phyloP scores from a whole-genome alignment of 2,797 vertebrate genomes.

The Hydrocynus forskahlii region DNA sequence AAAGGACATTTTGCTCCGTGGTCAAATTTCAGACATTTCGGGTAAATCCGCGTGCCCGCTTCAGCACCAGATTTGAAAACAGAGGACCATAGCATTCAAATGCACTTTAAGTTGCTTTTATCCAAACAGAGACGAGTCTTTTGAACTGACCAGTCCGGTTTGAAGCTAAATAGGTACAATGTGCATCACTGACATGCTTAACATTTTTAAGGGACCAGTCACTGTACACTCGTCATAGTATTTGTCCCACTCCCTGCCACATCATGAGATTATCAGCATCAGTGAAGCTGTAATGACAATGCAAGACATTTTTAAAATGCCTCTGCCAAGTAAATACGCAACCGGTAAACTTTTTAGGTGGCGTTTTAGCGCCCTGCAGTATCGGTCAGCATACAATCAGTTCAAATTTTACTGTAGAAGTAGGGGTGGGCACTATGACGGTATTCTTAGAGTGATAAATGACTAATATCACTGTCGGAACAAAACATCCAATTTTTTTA shows the following conservation, averaged over 20 bases:
- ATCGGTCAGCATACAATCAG: no score
- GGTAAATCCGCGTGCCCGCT: not conserved
- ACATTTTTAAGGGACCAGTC: conserved; percentile 3
- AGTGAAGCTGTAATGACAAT: not conserved
- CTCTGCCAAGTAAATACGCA: not conserved
- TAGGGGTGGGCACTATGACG: no score
- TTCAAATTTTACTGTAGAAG: no score
- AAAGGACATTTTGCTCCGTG: not conserved
- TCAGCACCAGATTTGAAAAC: not conserved
- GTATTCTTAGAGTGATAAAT: no score
- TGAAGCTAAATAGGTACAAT: conserved; percentile 26
- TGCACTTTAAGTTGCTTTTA: not conserved
- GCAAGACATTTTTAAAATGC: not conserved
- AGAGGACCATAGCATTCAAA: not conserved
- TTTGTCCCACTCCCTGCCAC: not conserved
- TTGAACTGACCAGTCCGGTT: conserved; percentile 1
- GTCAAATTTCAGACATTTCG: not conserved
- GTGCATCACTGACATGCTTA: conserved; percentile 34
- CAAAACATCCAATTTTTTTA: no score
- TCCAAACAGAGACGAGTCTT: not conserved
- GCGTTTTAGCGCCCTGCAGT: no score
- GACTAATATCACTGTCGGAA: no score
- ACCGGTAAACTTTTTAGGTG: not conserved
- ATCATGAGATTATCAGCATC: not conserved
- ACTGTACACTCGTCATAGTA: not conserved